Percentiles rank a stretch among this genome's conserved stretches.
Conservation (phyloP, 2,113 vertebrate species). For the Hyperoodon ampullatus region DNA sequence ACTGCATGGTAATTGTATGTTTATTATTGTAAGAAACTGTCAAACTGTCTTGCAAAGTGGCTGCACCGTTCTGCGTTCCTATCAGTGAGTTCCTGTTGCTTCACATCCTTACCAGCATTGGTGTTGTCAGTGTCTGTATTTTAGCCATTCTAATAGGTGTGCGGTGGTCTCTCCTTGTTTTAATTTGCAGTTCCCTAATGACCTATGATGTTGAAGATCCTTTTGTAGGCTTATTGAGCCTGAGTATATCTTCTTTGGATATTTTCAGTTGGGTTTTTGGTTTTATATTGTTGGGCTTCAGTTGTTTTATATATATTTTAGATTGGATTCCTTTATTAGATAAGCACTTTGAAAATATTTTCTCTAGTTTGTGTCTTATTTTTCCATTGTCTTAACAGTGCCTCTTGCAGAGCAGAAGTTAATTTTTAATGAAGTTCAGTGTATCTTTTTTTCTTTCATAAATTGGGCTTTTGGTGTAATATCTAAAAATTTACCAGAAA, state of each 20-base stretch:
- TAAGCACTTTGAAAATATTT: neutral
- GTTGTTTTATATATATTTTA: neutral
- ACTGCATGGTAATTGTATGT: neutral
- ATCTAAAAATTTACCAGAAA: no score
- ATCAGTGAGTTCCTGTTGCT: neutral
- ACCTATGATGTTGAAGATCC: neutral
- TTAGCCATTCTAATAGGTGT: neutral
- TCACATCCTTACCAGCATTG: neutral
- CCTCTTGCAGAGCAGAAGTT: no score
- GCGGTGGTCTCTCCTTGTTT: neutral
- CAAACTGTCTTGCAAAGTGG: neutral
- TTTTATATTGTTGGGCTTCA: neutral
- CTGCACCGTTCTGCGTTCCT: neutral
- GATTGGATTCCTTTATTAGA: neutral
- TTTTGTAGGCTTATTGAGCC: neutral
- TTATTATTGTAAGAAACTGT: neutral
- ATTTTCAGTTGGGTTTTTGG: neutral
- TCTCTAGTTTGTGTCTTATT: no score
- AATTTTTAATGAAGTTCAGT: no score
- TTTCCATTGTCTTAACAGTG: no score
- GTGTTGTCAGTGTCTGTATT: neutral
- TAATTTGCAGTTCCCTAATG: neutral
- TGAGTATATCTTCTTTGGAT: neutral
- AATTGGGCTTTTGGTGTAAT: no score
- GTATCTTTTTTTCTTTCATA: no score